phyloP scores from a whole-genome alignment of 2,888 invertebrate genomes.

The Diarsia mendica region DNA sequence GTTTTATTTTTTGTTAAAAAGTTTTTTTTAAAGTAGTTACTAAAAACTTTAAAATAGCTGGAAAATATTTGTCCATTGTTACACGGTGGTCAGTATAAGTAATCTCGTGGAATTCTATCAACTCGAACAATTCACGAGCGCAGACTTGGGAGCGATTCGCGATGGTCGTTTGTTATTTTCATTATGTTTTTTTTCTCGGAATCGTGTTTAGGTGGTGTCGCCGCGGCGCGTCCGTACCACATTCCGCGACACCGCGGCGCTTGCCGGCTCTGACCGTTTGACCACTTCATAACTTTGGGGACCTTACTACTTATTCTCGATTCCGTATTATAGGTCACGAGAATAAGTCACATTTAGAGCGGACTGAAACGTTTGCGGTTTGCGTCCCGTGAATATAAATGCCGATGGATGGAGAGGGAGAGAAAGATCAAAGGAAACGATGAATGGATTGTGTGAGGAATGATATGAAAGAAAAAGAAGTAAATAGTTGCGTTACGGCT shows the following conservation, averaged over 20 bases:
- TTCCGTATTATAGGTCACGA: constrained; percentile 37
- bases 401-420: too few relatives aligned
- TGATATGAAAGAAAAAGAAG: too few relatives aligned
- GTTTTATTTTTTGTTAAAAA: too few relatives aligned
- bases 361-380: too few relatives aligned
- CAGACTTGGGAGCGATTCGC: constrained; percentile 67
- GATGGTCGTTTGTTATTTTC: constrained; percentile 74
- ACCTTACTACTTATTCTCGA: constrained; percentile 65
- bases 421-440: too few relatives aligned
- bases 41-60: constrained; percentile 1
- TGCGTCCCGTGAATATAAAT: too few relatives aligned
- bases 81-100: constrained; percentile 32
- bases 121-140: constrained; percentile 58
- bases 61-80: constrained; percentile 12
- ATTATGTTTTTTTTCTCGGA: constrained; percentile 79
- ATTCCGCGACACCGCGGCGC: constrained; percentile 87
- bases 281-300: constrained; percentile 78
- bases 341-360: constrained; percentile 47
- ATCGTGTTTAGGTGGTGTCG: constrained; percentile 81
- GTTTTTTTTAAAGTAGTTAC: too few relatives aligned
- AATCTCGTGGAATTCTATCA: constrained; percentile 58
- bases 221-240: constrained; percentile 80
- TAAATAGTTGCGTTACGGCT: too few relatives aligned
- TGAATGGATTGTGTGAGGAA: too few relatives aligned
- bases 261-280: constrained; percentile 79